A percentile compares a stretch with the other conserved stretches of the same genome.
phyloP scores from a whole-genome alignment of 64 coral and sea anemone species.

The Montipora capricornis region DNA sequence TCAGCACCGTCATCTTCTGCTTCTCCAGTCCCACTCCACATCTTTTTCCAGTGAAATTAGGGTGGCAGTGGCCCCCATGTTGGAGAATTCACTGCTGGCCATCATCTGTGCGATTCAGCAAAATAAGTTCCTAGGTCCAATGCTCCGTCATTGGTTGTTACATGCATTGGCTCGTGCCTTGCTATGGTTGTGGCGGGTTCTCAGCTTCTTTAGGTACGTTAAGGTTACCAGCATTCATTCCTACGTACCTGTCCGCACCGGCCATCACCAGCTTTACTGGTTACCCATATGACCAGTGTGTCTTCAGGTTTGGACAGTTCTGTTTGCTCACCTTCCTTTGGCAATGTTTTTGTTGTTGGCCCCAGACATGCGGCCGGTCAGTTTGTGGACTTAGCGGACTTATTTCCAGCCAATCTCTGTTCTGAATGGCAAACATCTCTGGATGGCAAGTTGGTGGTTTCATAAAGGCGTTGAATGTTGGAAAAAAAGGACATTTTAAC shows the following conservation, averaged over 20 bases:
- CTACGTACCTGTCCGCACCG: too few species aligned
- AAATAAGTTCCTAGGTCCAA: too few species aligned
- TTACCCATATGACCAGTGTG: background rate
- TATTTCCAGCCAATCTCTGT: background rate
- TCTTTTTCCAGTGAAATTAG: background rate
- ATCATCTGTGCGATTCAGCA: too few species aligned
- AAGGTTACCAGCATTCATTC: too few species aligned
- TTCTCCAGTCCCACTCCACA: background rate
- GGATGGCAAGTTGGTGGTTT: background rate
- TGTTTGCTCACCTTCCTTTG: background rate
- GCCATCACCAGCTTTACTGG: too few species aligned
- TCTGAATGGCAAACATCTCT: background rate
- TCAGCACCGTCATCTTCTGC: background rate
- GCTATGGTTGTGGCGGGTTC: too few species aligned
- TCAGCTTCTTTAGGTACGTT: too few species aligned
- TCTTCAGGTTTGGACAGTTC: background rate
- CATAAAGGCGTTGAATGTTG: background rate
- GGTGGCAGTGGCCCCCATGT: background rate
- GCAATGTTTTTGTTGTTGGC: background rate
- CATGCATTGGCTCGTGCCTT: too few species aligned
- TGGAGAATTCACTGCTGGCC: background rate
- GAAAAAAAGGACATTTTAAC: background rate
- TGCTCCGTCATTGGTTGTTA: too few species aligned
- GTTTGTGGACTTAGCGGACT: background rate
- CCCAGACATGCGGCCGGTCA: background rate